Evolutionary conservation across 2,113 vertebrate genomes (phyloP).

Genomic region (Callopanchax toddi): DNA sequence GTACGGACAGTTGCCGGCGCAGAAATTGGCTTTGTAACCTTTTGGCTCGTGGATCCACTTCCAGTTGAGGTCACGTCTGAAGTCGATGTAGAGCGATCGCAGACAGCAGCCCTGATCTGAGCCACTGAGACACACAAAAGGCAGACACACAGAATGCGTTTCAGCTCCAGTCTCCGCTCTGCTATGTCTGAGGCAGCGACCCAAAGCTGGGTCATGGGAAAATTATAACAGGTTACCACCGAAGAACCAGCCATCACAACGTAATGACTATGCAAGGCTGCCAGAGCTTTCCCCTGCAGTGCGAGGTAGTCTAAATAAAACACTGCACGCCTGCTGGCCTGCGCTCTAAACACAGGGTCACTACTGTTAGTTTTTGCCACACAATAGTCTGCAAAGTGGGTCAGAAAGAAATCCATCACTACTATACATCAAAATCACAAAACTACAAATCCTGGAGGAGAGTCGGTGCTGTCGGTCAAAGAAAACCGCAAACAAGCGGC

Average conservation of each 20-base stretch:
- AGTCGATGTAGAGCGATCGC: slow-evolving; percentile 84
- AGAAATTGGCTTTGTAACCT: slow-evolving; percentile 86
- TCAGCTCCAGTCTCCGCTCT: slow-evolving; percentile 24
- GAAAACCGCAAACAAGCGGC: slow-evolving; percentile 13
- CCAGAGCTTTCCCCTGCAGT: slow-evolving; percentile 54
- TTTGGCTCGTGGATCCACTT: slow-evolving; percentile 87
- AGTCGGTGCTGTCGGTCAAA: slow-evolving; percentile 25
- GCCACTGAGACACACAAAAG: slow-evolving; percentile 58
- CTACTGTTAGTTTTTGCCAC: slow-evolving; percentile 41
- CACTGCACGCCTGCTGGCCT: slow-evolving; percentile 31
- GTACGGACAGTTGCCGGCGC: slow-evolving; percentile 83
- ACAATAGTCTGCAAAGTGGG: slow-evolving; percentile 50
- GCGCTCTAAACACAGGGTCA: slow-evolving; percentile 68
- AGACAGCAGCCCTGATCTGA: slow-evolving; percentile 82
- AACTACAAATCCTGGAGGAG: slow-evolving; percentile 29
- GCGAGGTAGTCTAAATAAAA: slow-evolving; percentile 68
- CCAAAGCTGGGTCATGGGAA: slow-evolving; percentile 61
- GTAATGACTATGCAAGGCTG: slow-evolving; percentile 44
- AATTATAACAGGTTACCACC: slow-evolving; percentile 44
- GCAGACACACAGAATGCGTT: slow-evolving; percentile 31
- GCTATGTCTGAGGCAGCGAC: slow-evolving; percentile 8
- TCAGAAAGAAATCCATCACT: slow-evolving; percentile 36
- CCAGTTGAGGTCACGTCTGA: slow-evolving; percentile 86
- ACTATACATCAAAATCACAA: slow-evolving; percentile 25
- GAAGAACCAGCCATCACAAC: slow-evolving; percentile 41